phyloP scores from a whole-genome alignment of 2,113 vertebrate species.

The Prionailurus viverrinus region DNA sequence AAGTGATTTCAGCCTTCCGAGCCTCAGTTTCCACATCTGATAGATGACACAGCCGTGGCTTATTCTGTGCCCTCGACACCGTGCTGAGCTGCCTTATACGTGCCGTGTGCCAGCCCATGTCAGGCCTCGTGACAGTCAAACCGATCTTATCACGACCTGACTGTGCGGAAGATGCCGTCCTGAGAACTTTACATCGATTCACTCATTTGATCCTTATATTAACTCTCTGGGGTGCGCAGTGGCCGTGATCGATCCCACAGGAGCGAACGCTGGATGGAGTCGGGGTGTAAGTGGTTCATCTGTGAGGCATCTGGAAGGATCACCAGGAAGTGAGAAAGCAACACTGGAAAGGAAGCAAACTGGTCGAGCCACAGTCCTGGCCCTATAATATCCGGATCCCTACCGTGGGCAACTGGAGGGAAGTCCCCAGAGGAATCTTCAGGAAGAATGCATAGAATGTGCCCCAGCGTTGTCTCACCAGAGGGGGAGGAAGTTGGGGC shows the following conservation, averaged over 20 bases:
- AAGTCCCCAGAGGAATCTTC: background rate
- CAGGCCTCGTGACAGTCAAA: accelerated
- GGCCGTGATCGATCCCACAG: background rate
- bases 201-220: background rate
- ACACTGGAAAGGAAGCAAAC: background rate
- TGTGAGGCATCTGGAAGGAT: background rate
- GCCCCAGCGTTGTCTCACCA: background rate
- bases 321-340: background rate
- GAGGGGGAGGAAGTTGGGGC: background rate
- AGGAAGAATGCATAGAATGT: background rate
- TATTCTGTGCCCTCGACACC: background rate
- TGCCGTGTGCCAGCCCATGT: accelerated
- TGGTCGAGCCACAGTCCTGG: background rate
- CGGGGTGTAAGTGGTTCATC: background rate
- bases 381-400: accelerated
- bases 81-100: accelerated
- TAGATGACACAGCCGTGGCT: background rate
- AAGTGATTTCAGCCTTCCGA: background rate
- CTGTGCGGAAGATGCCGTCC: background rate
- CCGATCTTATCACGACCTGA: accelerated
- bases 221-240: accelerated
- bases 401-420: background rate
- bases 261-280: accelerated
- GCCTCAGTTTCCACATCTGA: background rate
- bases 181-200: background rate